A percentile compares a stretch with the other conserved stretches of the same genome.
Evolutionary conservation across 2,113 vertebrate species (phyloP).

Genomic region (Nothobranchius kuhntae): DNA sequence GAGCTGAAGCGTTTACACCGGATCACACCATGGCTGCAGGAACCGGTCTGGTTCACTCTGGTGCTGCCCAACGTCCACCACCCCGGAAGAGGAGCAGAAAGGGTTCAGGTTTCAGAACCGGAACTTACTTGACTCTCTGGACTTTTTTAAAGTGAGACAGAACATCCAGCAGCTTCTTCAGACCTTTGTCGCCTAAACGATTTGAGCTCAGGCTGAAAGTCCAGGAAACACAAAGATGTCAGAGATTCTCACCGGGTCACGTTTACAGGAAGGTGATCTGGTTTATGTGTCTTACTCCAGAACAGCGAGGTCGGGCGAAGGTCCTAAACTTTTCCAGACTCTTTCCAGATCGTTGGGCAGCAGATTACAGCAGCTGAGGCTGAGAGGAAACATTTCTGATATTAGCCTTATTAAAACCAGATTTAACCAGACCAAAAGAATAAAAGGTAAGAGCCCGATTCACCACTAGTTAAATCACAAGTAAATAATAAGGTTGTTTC

Average conservation of each 20-base stretch:
- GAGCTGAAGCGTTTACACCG: background rate
- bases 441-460: too few relatives aligned
- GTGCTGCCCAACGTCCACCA: too few relatives aligned
- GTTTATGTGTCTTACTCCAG: constrained; percentile 76
- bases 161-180: constrained; percentile 68
- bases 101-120: background rate
- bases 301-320: constrained; percentile 57
- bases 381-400: constrained; percentile 17
- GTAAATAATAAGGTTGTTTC: too few relatives aligned
- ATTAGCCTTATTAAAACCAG: too few relatives aligned
- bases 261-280: too few relatives aligned
- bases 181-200: constrained; percentile 77
- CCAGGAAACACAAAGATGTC: background rate
- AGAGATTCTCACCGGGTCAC: background rate
- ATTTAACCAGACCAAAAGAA: too few relatives aligned
- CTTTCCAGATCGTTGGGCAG: constrained; percentile 57
- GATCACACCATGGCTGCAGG: background rate
- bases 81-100: background rate
- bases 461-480: background rate
- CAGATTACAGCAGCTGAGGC: constrained; percentile 77
- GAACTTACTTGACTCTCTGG: constrained; percentile 81
- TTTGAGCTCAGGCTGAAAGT: constrained; percentile 83
- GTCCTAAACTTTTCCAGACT: constrained; percentile 70
- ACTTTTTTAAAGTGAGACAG: constrained; percentile 73
- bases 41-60: constrained; percentile 5